Percentiles rank a stretch among this genome's conserved stretches.
phyloP scores from a whole-genome alignment of 1,140 invertebrate species.

The Diploscapter pachys region DNA sequence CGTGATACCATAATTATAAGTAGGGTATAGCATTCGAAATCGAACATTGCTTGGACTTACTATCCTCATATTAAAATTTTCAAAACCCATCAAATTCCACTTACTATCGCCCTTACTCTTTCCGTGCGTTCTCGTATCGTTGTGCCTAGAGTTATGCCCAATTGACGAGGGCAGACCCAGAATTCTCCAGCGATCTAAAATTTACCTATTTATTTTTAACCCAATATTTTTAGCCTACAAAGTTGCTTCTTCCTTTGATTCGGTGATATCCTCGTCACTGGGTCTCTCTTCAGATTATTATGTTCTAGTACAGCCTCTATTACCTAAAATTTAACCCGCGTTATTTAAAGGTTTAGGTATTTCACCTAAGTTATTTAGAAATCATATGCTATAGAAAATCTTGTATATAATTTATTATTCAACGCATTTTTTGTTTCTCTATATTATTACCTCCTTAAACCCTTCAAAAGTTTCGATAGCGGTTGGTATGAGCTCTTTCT shows the following conservation, averaged over 20 bases:
- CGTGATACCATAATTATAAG: too few relatives aligned
- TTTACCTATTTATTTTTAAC: neutral
- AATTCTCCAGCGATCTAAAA: neutral
- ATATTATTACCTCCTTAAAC: constrained; percentile 54
- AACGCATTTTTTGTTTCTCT: neutral
- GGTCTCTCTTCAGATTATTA: neutral
- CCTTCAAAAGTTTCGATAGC: constrained; percentile 72
- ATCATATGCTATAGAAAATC: too few relatives aligned
- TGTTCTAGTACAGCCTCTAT: neutral
- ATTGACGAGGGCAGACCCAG: neutral
- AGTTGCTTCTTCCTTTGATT: constrained; percentile 6
- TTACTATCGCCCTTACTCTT: neutral
- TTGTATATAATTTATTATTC: too few relatives aligned
- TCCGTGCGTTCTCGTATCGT: too few relatives aligned
- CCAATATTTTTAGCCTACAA: too few relatives aligned
- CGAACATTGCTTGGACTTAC: too few relatives aligned
- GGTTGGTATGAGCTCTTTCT: constrained; percentile 68
- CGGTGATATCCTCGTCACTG: constrained; percentile 1
- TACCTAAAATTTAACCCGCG: neutral
- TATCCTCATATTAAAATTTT: too few relatives aligned
- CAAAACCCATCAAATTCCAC: neutral
- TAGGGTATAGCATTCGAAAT: too few relatives aligned
- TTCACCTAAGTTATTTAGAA: too few relatives aligned
- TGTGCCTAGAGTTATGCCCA: neutral
- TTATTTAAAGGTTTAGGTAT: too few relatives aligned